Percentiles rank a stretch among this genome's conserved stretches.
phyloP scores from a whole-genome alignment of 2,113 vertebrate species.

The Psephotus haematonotus region DNA sequence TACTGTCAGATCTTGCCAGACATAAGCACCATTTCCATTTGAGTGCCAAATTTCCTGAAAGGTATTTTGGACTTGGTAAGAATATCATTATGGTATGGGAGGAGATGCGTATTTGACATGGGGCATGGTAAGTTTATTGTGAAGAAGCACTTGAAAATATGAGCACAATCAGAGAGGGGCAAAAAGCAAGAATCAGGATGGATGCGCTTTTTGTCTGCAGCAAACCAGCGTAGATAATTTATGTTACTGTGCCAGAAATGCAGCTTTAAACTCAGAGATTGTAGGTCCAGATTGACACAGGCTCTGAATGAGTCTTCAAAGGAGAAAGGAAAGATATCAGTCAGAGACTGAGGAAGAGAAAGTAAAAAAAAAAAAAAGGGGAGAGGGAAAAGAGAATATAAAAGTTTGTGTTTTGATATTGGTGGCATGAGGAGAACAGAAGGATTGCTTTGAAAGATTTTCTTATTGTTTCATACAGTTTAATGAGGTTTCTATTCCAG shows the following conservation, averaged over 20 bases:
- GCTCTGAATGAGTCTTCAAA: constrained; percentile 26
- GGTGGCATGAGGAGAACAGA: constrained; percentile 16
- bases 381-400: not conserved
- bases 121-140: not conserved
- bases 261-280: constrained; percentile 33
- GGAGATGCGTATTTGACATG: constrained; percentile 12
- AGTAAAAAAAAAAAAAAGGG: not conserved
- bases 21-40: not conserved
- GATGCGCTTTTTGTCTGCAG: not conserved
- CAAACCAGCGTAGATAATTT: not conserved
- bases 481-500: not conserved
- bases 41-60: constrained; percentile 62
- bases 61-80: constrained; percentile 55
- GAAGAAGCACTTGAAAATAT: constrained; percentile 40
- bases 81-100: constrained; percentile 31
- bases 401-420: not conserved
- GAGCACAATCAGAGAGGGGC: constrained; percentile 15
- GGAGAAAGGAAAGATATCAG: not conserved
- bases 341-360: constrained; percentile 57
- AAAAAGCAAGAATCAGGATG: constrained; percentile 6
- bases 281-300: not conserved
- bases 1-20: constrained; percentile 33
- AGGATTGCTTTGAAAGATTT: not conserved
- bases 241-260: constrained; percentile 41
- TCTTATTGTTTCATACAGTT: not conserved